Base-by-base conservation (phyloP, 2,888 invertebrate species). In the Drosophila yooni region DNA sequence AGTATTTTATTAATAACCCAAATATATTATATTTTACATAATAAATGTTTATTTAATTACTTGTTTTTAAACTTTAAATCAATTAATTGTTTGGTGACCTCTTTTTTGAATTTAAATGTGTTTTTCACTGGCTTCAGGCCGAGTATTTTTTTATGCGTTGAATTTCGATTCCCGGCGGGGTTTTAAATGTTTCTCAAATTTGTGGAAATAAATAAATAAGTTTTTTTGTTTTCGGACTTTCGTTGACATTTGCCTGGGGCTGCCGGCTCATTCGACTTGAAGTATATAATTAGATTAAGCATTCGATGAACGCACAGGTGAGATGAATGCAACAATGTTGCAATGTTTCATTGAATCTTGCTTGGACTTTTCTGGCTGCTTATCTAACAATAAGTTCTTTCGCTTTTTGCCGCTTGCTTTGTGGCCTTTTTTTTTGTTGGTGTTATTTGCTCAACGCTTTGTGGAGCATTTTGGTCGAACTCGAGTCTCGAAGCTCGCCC, bases 391-490 rank as follows among this genome's bases (percentile, higher is more conserved):
- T 25, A 57, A 57, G 56, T 71, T 57, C 62, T 43, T 50, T 56
- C 18, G 18, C 18, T n/a, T 13, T 51, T 51, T 18, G 27, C 10
- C 51, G 11, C 43, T 43, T 43, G 11, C 11, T 43, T 43, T 21
- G 11, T n/a, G 27, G 10, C 27, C 27, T 3, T 7, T 13, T 52
- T 52, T 54, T 54, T 27, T 58, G 10, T 27, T 34, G 15, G 51
- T 21, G 29, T 21, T 43, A 34, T 48, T 52, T 59, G 51, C 21
- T 50, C 5, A 69, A 43, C 52, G 51, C 58, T 61, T 76, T 63
- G 48, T 54, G 40, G 4, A 61, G 61, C 46, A 57, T 70, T 74
- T 72, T 29, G 65, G 59, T 54, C 51, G 51, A 60, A 69, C 58
- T 69, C 60, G n/a, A 62, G 64, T 38, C 46, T 21, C 31, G 11